Conservation (phyloP, 2,888 invertebrate genomes). For the Drosophila demipolita region DNA sequence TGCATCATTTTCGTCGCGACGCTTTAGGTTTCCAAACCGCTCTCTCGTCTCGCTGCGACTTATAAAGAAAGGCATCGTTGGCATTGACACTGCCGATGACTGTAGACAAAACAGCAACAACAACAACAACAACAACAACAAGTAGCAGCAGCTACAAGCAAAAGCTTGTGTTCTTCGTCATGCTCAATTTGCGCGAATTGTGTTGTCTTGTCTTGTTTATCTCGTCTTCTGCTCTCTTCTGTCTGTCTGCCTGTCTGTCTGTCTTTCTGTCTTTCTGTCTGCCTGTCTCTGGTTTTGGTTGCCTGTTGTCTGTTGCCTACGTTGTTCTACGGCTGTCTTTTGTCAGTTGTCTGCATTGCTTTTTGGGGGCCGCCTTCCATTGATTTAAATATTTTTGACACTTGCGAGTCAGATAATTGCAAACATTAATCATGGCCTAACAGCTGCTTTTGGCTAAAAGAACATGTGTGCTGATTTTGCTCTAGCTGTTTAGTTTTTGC, state of each 20-base stretch:
- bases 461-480: conserved; percentile 17
- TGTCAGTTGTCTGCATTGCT: conserved; percentile 55
- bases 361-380: conserved; percentile 46
- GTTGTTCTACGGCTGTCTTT: conserved; percentile 34
- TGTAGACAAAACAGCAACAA: conserved; percentile 28
- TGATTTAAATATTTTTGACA: conserved; percentile 82
- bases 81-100: conserved; percentile 71
- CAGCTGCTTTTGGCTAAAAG: conserved; percentile 53
- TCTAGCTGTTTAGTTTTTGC: neutral
- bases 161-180: conserved; percentile 70
- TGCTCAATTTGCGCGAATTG: conserved; percentile 79
- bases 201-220: conserved; percentile 72
- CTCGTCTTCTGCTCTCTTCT: conserved; percentile 18
- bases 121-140: conserved; percentile 19
- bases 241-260: conserved; percentile 23
- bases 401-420: conserved; percentile 75
- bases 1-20: conserved; percentile 44
- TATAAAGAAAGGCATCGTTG: conserved; percentile 65
- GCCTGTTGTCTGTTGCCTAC: conserved; percentile 36
- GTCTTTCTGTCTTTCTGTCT: conserved; percentile 40
- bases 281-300: conserved; percentile 36
- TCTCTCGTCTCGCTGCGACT: conserved; percentile 36
- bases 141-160: conserved; percentile 19
- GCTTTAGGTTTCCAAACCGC: conserved; percentile 61
- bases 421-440: conserved; percentile 73